Percentiles rank a stretch among this genome's conserved stretches.
Conservation (phyloP, 2,113 vertebrate species). For the Oenanthe melanoleuca region DNA sequence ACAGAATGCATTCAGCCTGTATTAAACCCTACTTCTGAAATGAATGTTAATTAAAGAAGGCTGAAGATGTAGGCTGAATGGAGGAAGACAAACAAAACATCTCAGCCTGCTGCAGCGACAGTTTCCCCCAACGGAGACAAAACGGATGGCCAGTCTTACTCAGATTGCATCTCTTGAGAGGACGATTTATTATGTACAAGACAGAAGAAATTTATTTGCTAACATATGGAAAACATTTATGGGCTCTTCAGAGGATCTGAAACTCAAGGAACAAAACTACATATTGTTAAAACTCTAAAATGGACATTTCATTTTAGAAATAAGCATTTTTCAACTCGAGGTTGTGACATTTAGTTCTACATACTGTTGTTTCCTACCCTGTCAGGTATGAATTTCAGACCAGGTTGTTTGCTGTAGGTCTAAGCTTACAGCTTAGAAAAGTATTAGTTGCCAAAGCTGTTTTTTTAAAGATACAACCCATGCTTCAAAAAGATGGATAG, state of each 20-base stretch:
- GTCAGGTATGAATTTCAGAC: background rate
- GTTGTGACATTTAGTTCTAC: background rate
- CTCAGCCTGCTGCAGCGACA: background rate
- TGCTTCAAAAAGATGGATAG: background rate
- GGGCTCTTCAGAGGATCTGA: slow-evolving; percentile 38
- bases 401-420: background rate
- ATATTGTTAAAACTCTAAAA: slow-evolving; percentile 36
- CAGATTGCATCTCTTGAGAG: slow-evolving; percentile 60
- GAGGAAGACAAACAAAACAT: slow-evolving; percentile 40
- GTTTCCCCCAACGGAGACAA: background rate
- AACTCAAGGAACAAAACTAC: slow-evolving; percentile 56
- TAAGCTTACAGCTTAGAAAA: background rate
- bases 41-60: slow-evolving; percentile 25
- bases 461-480: background rate
- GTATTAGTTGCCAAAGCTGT: background rate
- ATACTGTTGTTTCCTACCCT: background rate
- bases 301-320: slow-evolving; percentile 5
- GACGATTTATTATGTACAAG: slow-evolving; percentile 40
- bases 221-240: slow-evolving; percentile 70
- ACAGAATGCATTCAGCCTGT: background rate
- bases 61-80: slow-evolving; percentile 13
- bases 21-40: background rate
- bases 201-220: slow-evolving; percentile 64
- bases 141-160: slow-evolving; percentile 48
- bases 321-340: background rate